Evolutionary conservation across 2,797 vertebrate genomes (phyloP), one percentile per base, ranked within the genome.

Genomic region (Arnoldichthys spilopterus): DNA sequence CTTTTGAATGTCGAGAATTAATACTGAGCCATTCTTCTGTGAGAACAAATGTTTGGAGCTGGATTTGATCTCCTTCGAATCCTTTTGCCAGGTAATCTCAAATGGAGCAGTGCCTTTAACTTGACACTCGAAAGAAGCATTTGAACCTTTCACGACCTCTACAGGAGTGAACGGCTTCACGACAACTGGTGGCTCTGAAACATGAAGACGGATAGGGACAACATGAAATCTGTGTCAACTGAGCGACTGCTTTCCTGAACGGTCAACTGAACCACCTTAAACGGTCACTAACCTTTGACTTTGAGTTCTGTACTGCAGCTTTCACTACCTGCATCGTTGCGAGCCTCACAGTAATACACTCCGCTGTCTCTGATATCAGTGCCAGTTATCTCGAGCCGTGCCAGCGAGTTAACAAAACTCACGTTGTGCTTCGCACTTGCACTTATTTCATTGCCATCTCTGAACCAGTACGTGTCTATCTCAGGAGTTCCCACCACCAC

Each of bases 241-340:
- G 43, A 47, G 43, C 3, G 43, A 47, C 2, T 63, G 26, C 24
- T 63, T 66, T 53, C 67, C 37, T 43, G 51, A 28, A 26, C 4
- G 4, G 12, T 11, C 3, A 68, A 66, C 56, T 47, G 12, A 30
- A 72, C 24, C 20, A 34, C 3, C 18, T 30, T 64, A 74, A 69
- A 12, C 47, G 18, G 51, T 32, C 61, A 96, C 98, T 45, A 86
- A 99, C 98, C 98, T 99, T 99, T 99, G 54, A 99, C 97, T 92
- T 94, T 97, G 69, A 99, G 91, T 77, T 99, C 97, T 89, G 96
- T 80, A 88, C 95, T 98, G 93, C 97, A 98, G 93, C 96, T 99
- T 68, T 98, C 96, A 0, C 96, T 97, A 80, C 98, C 98, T 0
- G 98, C 98, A 5, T 99, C 96, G 78, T 99, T 99, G 32, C 92